phyloP scores from a whole-genome alignment of 2,113 vertebrate genomes.

The Albula goreensis region DNA sequence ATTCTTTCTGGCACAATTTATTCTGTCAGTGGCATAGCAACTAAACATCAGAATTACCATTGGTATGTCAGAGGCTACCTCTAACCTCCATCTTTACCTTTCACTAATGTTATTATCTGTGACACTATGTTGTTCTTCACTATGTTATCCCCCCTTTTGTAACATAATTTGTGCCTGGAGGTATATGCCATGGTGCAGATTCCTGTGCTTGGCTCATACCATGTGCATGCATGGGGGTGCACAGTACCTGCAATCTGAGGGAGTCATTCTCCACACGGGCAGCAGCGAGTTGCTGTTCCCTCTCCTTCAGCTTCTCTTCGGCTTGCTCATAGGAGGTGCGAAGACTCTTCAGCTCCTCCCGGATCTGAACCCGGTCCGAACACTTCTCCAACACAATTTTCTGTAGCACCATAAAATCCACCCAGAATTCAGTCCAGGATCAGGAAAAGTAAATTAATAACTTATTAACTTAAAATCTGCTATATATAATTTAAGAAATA shows the following conservation, averaged over 20 bases:
- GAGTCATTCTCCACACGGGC: constrained; percentile 83
- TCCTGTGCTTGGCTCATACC: neutral
- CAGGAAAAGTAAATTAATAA: neutral
- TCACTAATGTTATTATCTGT: neutral
- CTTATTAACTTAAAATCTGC: neutral
- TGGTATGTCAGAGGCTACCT: neutral
- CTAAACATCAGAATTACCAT: neutral
- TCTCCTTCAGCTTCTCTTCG: constrained; percentile 81
- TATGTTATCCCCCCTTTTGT: neutral
- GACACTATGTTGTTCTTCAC: neutral
- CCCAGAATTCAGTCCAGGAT: neutral
- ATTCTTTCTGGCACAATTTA: neutral
- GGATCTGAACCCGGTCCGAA: constrained; percentile 73
- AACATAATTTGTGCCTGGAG: neutral
- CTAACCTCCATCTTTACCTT: neutral
- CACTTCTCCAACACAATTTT: constrained; percentile 80
- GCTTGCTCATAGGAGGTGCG: constrained; percentile 75
- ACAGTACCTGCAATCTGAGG: constrained; percentile 82
- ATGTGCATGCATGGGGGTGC: neutral
- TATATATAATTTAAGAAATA: neutral
- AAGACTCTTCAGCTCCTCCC: constrained; percentile 77
- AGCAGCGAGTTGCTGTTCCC: constrained; percentile 77
- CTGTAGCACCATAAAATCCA: neutral
- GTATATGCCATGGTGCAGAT: neutral
- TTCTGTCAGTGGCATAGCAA: neutral